Evolutionary conservation across 2,113 vertebrate species (phyloP), one percentile per base, ranked within the genome.

Genomic region (Scophthalmus maximus): DNA sequence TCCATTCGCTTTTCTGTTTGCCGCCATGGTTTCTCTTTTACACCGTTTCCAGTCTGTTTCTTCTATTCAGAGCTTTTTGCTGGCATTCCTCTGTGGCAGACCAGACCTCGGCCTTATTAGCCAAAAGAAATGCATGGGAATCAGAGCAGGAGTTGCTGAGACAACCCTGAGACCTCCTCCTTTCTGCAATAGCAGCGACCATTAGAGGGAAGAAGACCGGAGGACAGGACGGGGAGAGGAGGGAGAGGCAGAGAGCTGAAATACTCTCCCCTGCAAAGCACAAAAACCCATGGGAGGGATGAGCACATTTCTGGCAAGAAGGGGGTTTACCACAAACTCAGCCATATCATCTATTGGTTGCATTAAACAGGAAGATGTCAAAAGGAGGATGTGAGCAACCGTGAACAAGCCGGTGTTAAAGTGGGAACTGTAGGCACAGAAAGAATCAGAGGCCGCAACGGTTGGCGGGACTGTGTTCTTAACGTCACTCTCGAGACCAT

Each of bases 61-160:
- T 59, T 77, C 87, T 78, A 80, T 82, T 87, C 84, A 88, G 73
- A 74, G 36, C 58, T 70, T 60, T 64, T 75, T 84, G 64, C 47
- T 62, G 72, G 59, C 65, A 38, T 74, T 85, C 80, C 58, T 68
- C 61, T 79, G 64, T 56, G 51, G 61, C 22, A 55, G n/a, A 47
- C 26, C 22, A 55, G n/a, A 47, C 26, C 22, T 22, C 7, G 52
- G 44, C 32, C 9, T 55, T 68, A 79, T 64, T 90, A 90, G 84
- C 86, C 89, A 87, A 86, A n/a, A 44, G 32, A 75, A 87, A 88
- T 90, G 87, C 92, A 84, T 93, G 88, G 69, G 90, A 86, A 91
- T 85, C 83, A 73, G 79, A 87, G 91, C 89, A 90, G 55, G 52
- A 52, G 52, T 64, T 74, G 85, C 83, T 86, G 80, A 93, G 86